A percentile compares a stretch with the other conserved stretches of the same genome.
Conservation (phyloP, 1,140 invertebrate genomes). For the Hyposmocoma kahamanoa region DNA sequence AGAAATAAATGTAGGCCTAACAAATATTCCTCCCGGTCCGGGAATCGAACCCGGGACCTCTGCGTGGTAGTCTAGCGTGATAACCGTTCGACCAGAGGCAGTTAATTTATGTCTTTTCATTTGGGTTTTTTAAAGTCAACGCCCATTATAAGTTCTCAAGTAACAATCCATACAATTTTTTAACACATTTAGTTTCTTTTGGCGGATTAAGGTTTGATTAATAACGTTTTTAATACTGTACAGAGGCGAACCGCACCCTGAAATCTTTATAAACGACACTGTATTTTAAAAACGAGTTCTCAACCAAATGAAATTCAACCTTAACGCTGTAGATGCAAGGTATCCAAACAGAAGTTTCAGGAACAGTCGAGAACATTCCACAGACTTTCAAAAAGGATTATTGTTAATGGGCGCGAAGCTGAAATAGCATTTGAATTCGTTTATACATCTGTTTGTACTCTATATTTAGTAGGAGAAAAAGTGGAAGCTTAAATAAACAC, state of each 20-base stretch:
- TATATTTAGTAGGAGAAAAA: neutral
- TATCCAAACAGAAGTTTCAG: conserved; percentile 15
- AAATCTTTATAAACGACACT: conserved; percentile 40
- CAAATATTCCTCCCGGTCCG: too few species aligned
- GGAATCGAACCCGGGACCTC: too few species aligned
- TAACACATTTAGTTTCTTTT: conserved; percentile 19
- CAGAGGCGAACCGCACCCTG: conserved; percentile 23
- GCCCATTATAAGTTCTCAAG: too few species aligned
- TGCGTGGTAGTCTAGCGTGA: too few species aligned
- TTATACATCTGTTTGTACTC: neutral
- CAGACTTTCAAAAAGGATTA: conserved; percentile 41
- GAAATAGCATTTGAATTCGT: conserved; percentile 5
- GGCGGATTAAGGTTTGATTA: conserved; percentile 35
- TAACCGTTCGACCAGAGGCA: too few species aligned
- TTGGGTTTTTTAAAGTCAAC: too few species aligned
- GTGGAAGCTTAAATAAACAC: conserved; percentile 33
- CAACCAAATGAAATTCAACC: conserved; percentile 25
- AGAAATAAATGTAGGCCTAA: too few species aligned
- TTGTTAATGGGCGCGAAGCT: conserved; percentile 28
- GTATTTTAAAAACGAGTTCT: conserved; percentile 24
- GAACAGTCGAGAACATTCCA: conserved; percentile 9
- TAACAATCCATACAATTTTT: too few species aligned
- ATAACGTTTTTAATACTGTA: conserved; percentile 38
- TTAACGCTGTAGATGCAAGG: too few species aligned
- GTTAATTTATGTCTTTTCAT: too few species aligned